phyloP scores from a whole-genome alignment of 1,140 invertebrate genomes.

The Antheraea mylitta region DNA sequence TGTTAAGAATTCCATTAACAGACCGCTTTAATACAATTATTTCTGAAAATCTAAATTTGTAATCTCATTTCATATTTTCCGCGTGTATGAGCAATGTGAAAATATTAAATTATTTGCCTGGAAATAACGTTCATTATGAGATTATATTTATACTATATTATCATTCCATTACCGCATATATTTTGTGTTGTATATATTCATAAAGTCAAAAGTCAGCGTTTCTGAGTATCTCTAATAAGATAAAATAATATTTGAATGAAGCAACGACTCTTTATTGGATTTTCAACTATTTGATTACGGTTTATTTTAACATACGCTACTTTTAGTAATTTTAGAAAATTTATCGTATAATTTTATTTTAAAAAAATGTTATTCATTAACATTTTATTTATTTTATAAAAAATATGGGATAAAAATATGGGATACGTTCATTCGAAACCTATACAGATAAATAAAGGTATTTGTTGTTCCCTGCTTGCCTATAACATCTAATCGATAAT shows the following conservation, averaged over 20 bases:
- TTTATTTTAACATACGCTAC: no score
- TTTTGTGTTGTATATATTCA: background rate
- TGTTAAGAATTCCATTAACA: background rate
- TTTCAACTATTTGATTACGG: no score
- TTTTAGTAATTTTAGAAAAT: no score
- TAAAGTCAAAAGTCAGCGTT: background rate
- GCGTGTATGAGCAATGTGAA: constrained; percentile 3
- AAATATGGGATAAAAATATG: no score
- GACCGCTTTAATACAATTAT: constrained; percentile 1
- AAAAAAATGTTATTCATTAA: no score
- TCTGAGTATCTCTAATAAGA: background rate
- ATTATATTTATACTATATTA: constrained; percentile 1
- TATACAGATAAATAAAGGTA: no score
- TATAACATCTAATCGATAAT: no score
- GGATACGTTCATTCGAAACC: no score
- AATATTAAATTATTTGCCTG: constrained; percentile 5
- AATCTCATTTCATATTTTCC: constrained; percentile 4
- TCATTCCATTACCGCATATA: background rate
- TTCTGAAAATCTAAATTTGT: constrained; percentile 3
- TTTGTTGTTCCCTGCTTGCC: no score
- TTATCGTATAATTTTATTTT: no score
- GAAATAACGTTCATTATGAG: constrained; percentile 4
- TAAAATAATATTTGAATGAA: background rate
- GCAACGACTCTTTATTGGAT: no score
- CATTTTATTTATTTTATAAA: no score